Conservation (phyloP, 2,888 invertebrate species). For the Sinelater perroti region DNA sequence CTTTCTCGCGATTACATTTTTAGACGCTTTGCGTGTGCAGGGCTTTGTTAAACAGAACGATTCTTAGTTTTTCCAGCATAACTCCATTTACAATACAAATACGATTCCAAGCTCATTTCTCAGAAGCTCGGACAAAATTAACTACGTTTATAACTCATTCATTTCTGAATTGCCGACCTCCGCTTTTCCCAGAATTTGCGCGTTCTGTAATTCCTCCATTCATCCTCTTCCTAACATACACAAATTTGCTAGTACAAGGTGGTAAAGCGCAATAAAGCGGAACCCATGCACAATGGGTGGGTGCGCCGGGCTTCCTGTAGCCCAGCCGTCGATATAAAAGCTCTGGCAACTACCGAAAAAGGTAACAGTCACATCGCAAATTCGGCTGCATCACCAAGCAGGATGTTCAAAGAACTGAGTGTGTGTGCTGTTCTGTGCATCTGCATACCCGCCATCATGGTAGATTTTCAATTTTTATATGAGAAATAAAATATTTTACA, state of each 20-base stretch:
- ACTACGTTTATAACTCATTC: not conserved
- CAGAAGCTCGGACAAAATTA: no score
- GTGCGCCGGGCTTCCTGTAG: not conserved
- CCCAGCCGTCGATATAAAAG: slow-evolving; percentile 1
- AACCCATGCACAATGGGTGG: slow-evolving; percentile 11
- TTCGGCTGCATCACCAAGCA: not conserved
- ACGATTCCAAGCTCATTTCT: no score
- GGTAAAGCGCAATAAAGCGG: slow-evolving; percentile 14
- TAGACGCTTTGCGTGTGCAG: no score
- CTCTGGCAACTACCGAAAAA: not conserved
- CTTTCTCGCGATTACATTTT: no score
- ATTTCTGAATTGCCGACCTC: not conserved
- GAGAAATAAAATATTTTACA: not conserved
- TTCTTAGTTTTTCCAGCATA: no score
- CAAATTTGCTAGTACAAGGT: slow-evolving; percentile 3
- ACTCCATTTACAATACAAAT: no score
- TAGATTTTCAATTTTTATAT: not conserved
- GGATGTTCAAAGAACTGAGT: slow-evolving; percentile 18
- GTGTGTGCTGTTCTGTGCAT: slow-evolving; percentile 26
- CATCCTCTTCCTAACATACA: not conserved
- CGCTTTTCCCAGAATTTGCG: slow-evolving; percentile 1
- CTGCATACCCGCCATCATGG: slow-evolving; percentile 25
- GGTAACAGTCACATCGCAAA: not conserved
- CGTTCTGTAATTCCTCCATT: slow-evolving; percentile 5
- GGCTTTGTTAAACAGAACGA: no score